A percentile compares a stretch with the other conserved stretches of the same genome.
Conservation (phyloP, 2,888 invertebrate species). For the Oeneis ivallda region DNA sequence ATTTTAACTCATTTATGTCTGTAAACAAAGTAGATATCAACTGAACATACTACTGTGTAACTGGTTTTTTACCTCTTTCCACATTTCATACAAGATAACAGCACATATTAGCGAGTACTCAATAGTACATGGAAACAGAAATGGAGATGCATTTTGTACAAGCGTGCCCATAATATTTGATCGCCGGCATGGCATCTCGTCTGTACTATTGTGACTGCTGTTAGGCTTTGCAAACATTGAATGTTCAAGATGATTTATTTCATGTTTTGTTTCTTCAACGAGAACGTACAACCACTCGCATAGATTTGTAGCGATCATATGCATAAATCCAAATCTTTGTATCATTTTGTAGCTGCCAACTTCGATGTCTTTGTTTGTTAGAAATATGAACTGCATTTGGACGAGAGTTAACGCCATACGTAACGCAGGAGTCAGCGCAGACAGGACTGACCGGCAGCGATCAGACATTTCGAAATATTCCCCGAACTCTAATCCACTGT, state of each 20-base stretch:
- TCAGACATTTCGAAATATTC: slow-evolving; percentile 88
- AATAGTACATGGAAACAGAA: slow-evolving; percentile 93
- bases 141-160: slow-evolving; percentile 87
- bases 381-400: slow-evolving; percentile 96
- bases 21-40: not conserved
- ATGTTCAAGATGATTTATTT: slow-evolving; percentile 87
- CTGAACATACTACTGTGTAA: not conserved
- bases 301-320: slow-evolving; percentile 95
- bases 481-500: slow-evolving; percentile 86
- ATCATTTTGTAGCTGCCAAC: slow-evolving; percentile 85
- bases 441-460: slow-evolving; percentile 83
- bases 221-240: slow-evolving; percentile 49
- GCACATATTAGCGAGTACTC: slow-evolving; percentile 96
- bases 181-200: slow-evolving; percentile 74
- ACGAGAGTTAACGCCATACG: slow-evolving; percentile 92
- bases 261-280: slow-evolving; percentile 93
- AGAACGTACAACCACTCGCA: slow-evolving; percentile 96
- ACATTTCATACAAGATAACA: slow-evolving; percentile 94
- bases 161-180: slow-evolving; percentile 87
- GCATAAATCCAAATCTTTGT: slow-evolving; percentile 95
- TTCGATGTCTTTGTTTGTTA: slow-evolving; percentile 88
- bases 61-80: slow-evolving; percentile 86
- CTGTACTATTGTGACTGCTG: slow-evolving; percentile 46
- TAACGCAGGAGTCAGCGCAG: slow-evolving; percentile 90
- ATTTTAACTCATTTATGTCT: slow-evolving; percentile 28